Percentiles rank a stretch among this genome's conserved stretches.
Evolutionary conservation across 2,888 invertebrate genomes (phyloP).

Genomic region (Hemistola chrysoprasaria): DNA sequence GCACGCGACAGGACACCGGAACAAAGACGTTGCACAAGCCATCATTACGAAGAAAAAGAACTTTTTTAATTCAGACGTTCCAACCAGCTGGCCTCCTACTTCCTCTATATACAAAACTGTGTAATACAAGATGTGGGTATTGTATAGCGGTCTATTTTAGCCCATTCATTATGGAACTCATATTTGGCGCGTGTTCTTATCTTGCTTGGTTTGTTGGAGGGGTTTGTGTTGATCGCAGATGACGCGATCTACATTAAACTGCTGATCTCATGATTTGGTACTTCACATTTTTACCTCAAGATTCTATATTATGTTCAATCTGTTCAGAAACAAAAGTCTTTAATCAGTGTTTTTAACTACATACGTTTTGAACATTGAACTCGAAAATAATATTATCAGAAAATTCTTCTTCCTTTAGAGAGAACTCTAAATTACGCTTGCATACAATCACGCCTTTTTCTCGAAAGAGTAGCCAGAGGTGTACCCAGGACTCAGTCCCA

Average conservation of each 20-base stretch:
- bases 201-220: conserved; percentile 42
- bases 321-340: too few relatives aligned
- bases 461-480: too few relatives aligned
- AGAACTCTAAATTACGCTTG: too few relatives aligned
- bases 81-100: conserved; percentile 77
- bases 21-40: conserved; percentile 75
- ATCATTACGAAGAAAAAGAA: conserved; percentile 76
- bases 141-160: conserved; percentile 71
- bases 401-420: too few relatives aligned
- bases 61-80: conserved; percentile 22
- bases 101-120: conserved; percentile 72
- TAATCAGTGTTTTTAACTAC: too few relatives aligned
- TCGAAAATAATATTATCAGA: too few relatives aligned
- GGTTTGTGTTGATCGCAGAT: conserved; percentile 21
- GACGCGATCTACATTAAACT: conserved; percentile 12
- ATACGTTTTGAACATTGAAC: too few relatives aligned
- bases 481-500: too few relatives aligned
- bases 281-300: too few relatives aligned
- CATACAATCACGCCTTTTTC: too few relatives aligned
- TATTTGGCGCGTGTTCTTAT: conserved; percentile 79
- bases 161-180: conserved; percentile 73
- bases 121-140: conserved; percentile 75
- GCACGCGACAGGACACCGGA: conserved; percentile 75
- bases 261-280: too few relatives aligned
- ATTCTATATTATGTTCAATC: too few relatives aligned